Evolutionary conservation across 2,888 invertebrate species (phyloP), one percentile per base, ranked within the genome.

Genomic region (Stegana nigrithorax): DNA sequence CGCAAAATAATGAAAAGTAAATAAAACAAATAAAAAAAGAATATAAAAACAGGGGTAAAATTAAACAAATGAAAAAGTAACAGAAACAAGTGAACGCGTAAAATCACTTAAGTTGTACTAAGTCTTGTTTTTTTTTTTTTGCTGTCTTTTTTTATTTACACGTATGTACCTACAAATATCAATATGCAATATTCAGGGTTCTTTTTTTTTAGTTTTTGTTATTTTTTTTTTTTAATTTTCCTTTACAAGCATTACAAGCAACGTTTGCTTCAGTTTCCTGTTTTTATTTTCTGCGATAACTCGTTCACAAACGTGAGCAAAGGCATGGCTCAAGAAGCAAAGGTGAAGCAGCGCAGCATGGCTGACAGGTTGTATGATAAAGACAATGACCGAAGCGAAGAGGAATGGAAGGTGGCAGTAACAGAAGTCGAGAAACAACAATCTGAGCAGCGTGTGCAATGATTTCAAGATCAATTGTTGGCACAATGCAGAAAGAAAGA

Each of bases 221-320:
- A n/a, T 47, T 47, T 14, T 23, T 21, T 36, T n/a, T 36, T 36
- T 10, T n/a, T n/a, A 2, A n/a, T 36, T 36, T 10, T 36, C 10
- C 21, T 21, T n/a, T 47, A 47, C 25, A 3, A 7, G 3, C 5
- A n/a, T n/a, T 36, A 36, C n/a, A 36, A 36, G 36, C 36, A n/a
- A n/a, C 36, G 3, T 51, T 51, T 25, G 27, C 26, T 51, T 51
- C 17, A 51, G 51, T 51, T 51, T 51, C 51, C 51, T 51, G 51
- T 51, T 51, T 17, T 23, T 47, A 8, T 17, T 44, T 44, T 47
- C 23, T 47, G 25, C 27, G 26, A 51, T 51, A 51, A 51, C 51
- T 51, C 17, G 51, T 51, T 51, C 27, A 51, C 51, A 51, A 51
- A 17, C 14, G 47, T 47, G 47, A 25, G 23, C 25, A n/a, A 12